Base-by-base conservation (phyloP, 2,888 invertebrate genomes). In the Pachliopta kotzebuea region DNA sequence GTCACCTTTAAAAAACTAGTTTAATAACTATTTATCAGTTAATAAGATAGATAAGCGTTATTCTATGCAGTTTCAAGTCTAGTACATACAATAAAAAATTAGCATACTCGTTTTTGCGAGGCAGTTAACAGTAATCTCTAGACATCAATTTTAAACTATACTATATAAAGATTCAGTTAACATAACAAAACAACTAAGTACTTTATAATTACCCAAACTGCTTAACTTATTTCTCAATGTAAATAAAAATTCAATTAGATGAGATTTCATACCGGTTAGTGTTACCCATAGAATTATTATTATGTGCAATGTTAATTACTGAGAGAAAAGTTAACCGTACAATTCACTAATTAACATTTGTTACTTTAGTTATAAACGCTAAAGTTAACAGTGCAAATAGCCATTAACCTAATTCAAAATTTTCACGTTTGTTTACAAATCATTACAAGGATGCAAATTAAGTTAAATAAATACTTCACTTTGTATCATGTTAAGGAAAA, bases 261-360 rank as follows among this genome's bases (percentile, higher is more conserved):
- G 21, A 55, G 26, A 49, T 21, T 62, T 49, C 45, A 62, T 50
- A 49, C 23, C n/a, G 50, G 50, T 37, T 9, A 37, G 21, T 14
- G 50, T 52, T 23, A 8, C 8, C 24, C 45, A 21, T 24, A 24
- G 14, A 62, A 52, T 62, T 56, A 62, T 62, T 62, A 49, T 56
- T 50, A 56, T 45, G 26, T 60, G 56, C 31, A 56, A 29, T 42
- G n/a, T 17, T 42, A 56, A 53, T 37, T 54, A 37, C 53, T 2
- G 21, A 37, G 20, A 23, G 31, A 24, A 56, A 57, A 56, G 56
- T 62, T 42, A 14, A 53, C 23, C 37, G 37, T 57, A 37, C 56
- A 62, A 37, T 57, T 62, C 18, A 21, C 57, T 62, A 62, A 62
- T 62, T 24, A 56, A 56, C 52, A 20, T 56, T 62, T 45, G 29